Conservation (phyloP, 2,888 invertebrate genomes). For the Gasteruption jaculator region DNA sequence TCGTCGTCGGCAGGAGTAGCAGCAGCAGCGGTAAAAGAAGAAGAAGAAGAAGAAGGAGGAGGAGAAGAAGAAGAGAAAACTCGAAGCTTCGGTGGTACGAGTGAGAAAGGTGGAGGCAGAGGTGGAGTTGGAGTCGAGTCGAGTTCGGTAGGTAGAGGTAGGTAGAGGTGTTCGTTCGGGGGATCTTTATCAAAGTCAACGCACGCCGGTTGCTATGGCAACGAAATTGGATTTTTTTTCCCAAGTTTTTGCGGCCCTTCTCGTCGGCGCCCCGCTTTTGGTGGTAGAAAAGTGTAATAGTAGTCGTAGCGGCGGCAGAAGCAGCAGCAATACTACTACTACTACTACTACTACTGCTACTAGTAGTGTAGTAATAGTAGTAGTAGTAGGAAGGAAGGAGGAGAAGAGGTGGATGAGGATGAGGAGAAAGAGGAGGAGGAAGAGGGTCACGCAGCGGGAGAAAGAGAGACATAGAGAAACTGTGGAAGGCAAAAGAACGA, state of each 20-base stretch:
- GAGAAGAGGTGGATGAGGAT: constrained; percentile 11
- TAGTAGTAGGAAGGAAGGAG: constrained; percentile 16
- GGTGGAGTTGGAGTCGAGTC: constrained; percentile 14
- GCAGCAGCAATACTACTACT: too few species aligned
- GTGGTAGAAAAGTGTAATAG: background rate
- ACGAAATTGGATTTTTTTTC: constrained; percentile 52
- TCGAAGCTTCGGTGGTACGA: background rate
- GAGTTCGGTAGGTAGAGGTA: too few species aligned
- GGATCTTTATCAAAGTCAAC: constrained; percentile 52
- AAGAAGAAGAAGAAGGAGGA: constrained; percentile 7
- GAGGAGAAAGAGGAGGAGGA: constrained; percentile 15
- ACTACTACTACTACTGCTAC: too few species aligned
- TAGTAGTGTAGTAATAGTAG: too few species aligned
- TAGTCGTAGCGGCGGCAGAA: constrained; percentile 3
- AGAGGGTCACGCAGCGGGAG: constrained; percentile 13
- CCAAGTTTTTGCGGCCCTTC: constrained; percentile 49
- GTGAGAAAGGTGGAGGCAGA: constrained; percentile 7
- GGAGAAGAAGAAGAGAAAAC: constrained; percentile 13
- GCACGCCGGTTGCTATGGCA: constrained; percentile 51
- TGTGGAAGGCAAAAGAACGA: constrained; percentile 17
- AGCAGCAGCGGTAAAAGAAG: background rate
- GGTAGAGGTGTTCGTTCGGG: constrained; percentile 34
- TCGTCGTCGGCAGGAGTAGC: constrained; percentile 3
- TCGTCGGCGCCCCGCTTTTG: constrained; percentile 33
- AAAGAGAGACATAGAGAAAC: constrained; percentile 18